phyloP scores from a whole-genome alignment of 2,888 invertebrate species.

The Caenorhabditis panamensis region DNA sequence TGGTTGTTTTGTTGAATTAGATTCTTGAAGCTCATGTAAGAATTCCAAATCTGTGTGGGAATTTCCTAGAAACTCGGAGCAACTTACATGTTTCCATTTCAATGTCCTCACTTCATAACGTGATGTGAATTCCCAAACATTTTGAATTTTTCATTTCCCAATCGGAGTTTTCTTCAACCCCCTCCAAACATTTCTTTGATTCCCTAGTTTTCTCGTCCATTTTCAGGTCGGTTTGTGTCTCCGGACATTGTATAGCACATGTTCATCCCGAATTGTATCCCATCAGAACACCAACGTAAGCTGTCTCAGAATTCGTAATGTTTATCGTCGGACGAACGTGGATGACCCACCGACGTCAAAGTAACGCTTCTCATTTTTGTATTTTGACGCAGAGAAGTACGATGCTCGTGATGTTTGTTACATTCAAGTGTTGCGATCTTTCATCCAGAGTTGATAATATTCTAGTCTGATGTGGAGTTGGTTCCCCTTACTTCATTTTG shows the following conservation, averaged over 20 bases:
- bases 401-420: conserved; percentile 38
- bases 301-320: neutral
- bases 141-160: neutral
- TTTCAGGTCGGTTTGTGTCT: neutral
- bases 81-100: no score
- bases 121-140: neutral
- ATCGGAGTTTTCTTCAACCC: neutral
- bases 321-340: conserved; percentile 3
- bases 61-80: no score
- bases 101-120: no score
- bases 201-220: neutral
- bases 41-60: no score
- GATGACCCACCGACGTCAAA: conserved; percentile 25
- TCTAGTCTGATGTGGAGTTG: conserved; percentile 30
- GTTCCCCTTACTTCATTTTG: conserved; percentile 20
- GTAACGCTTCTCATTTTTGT: conserved; percentile 9
- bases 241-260: neutral
- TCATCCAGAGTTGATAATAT: neutral
- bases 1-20: no score
- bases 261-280: neutral
- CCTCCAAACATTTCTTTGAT: neutral
- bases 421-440: neutral
- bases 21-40: neutral
- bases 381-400: conserved; percentile 22
- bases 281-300: neutral